Percentiles rank a stretch among this genome's conserved stretches.
Evolutionary conservation across 2,888 invertebrate genomes (phyloP).

Genomic region (Archaeoteleia sp.): DNA sequence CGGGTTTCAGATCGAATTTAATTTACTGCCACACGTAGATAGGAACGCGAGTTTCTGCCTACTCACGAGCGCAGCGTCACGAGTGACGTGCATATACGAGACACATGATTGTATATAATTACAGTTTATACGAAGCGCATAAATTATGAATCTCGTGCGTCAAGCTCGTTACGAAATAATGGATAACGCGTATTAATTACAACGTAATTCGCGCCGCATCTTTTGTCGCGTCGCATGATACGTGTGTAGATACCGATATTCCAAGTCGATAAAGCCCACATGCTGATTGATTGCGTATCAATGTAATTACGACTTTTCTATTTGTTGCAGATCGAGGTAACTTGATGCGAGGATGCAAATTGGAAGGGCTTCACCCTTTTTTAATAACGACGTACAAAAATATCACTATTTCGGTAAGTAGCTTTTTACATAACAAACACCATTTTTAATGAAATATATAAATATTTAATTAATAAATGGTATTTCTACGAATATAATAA

Average conservation of each 20-base stretch:
- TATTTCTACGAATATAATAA: no score
- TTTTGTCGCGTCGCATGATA: no score
- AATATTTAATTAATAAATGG: no score
- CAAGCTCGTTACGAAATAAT: constrained; percentile 14
- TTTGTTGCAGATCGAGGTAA: constrained; percentile 68
- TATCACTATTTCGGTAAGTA: constrained; percentile 73
- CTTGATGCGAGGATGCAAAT: constrained; percentile 70
- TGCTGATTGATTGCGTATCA: no score
- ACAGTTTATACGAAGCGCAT: constrained; percentile 39
- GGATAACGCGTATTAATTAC: constrained; percentile 1
- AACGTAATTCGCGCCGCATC: background rate
- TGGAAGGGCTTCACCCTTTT: constrained; percentile 74
- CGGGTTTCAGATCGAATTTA: constrained; percentile 34
- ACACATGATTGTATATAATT: constrained; percentile 42
- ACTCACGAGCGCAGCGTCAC: constrained; percentile 33
- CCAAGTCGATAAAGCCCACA: no score
- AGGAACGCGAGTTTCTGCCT: constrained; percentile 34
- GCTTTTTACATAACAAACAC: constrained; percentile 13
- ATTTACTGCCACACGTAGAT: constrained; percentile 39
- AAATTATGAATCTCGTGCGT: constrained; percentile 28
- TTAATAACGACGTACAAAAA: constrained; percentile 75
- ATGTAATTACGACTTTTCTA: constrained; percentile 33
- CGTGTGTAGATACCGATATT: no score
- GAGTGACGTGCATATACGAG: constrained; percentile 32
- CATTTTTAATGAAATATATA: constrained; percentile 3